Conservation (phyloP, 2,797 vertebrate genomes). For the Lepus townsendii region DNA sequence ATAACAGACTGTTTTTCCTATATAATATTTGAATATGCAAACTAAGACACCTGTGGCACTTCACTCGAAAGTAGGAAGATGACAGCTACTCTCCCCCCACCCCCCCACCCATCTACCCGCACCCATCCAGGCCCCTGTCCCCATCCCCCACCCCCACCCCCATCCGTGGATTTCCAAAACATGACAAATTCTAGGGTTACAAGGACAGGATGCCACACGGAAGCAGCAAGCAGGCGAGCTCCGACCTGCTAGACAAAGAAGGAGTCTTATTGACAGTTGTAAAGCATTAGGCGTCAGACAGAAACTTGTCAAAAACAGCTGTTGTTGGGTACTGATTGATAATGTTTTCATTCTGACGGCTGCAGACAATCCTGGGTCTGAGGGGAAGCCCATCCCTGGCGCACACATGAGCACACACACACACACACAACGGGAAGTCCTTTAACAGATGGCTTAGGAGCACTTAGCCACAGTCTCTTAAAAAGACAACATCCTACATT, state of each 20-base stretch:
- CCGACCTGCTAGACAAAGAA: constrained; percentile 91
- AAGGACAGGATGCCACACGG: constrained; percentile 84
- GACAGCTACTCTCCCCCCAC: constrained; percentile 67
- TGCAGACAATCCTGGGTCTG: constrained; percentile 89
- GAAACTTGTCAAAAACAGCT: constrained; percentile 98
- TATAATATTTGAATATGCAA: constrained; percentile 85
- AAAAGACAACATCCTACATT: constrained; percentile 85
- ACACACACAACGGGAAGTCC: constrained; percentile 85
- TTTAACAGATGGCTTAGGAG: constrained; percentile 89
- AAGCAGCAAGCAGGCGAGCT: constrained; percentile 85
- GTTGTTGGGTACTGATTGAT: constrained; percentile 96
- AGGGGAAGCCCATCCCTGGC: constrained; percentile 86
- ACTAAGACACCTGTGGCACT: constrained; percentile 91
- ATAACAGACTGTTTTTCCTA: constrained; percentile 86
- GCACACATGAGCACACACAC: constrained; percentile 79
- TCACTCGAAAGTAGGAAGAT: constrained; percentile 85
- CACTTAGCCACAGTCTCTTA: constrained; percentile 85
- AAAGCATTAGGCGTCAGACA: constrained; percentile 97
- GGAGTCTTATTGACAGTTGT: constrained; percentile 94
- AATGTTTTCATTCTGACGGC: constrained; percentile 94
- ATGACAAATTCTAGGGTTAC: constrained; percentile 87
- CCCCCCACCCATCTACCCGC: neutral
- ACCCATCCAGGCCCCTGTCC: neutral
- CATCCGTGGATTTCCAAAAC: constrained; percentile 79
- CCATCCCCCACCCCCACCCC: neutral